phyloP scores from a whole-genome alignment of 2,113 vertebrate genomes.

The Myodes glareolus region DNA sequence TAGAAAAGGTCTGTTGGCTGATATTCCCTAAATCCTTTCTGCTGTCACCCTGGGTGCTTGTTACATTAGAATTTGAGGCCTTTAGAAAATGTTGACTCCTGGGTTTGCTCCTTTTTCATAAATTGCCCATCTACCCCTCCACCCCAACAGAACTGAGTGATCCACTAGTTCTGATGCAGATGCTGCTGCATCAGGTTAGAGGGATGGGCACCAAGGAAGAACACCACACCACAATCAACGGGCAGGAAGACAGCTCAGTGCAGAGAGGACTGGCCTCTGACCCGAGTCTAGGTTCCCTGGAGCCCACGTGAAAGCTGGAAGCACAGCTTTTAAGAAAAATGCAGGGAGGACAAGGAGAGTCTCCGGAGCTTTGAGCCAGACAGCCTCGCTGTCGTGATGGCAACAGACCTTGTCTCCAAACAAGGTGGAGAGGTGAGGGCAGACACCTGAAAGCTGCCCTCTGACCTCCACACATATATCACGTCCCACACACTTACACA shows the following conservation, averaged over 20 bases:
- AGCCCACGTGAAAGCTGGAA: too few relatives aligned
- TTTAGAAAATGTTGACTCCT: conserved; percentile 1
- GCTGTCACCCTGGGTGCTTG: background rate
- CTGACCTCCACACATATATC: too few relatives aligned
- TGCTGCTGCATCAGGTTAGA: background rate
- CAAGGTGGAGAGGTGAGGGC: background rate
- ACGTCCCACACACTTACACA: background rate
- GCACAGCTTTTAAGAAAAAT: background rate
- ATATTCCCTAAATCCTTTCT: background rate
- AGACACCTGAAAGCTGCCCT: background rate
- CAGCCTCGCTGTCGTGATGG: too few relatives aligned
- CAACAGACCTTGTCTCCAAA: background rate
- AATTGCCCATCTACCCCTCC: background rate
- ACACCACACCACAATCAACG: background rate
- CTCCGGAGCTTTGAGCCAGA: background rate
- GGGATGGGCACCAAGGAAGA: background rate
- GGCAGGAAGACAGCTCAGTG: background rate
- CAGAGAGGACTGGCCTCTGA: background rate
- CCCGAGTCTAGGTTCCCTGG: too few relatives aligned
- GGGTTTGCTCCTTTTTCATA: background rate
- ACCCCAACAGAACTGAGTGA: background rate
- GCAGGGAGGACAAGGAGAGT: too few relatives aligned
- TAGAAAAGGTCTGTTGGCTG: background rate
- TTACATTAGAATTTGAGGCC: background rate
- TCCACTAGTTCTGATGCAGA: background rate